phyloP scores from a whole-genome alignment of 2,113 vertebrate genomes.

The Chionodraco myersi region DNA sequence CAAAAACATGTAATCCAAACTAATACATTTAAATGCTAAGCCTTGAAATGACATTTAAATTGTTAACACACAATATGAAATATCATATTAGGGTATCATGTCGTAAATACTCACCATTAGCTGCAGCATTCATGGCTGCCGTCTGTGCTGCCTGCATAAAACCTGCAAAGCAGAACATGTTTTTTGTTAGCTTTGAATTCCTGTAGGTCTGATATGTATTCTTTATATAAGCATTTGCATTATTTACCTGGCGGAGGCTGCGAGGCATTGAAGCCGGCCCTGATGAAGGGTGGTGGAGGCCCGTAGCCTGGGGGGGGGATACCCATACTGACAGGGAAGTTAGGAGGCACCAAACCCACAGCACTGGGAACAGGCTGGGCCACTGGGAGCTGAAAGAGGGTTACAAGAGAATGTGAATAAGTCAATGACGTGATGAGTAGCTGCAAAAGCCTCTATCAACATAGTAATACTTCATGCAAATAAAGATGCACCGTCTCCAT shows the following conservation, averaged over 20 bases:
- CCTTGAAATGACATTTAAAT: background rate
- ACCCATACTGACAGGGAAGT: conserved; percentile 93
- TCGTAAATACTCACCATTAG: conserved; percentile 86
- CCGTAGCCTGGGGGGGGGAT: conserved; percentile 97
- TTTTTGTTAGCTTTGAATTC: background rate
- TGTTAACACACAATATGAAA: too few relatives aligned
- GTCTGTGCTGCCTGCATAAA: conserved; percentile 92
- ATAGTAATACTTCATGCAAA: background rate
- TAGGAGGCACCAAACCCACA: conserved; percentile 93
- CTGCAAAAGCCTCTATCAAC: background rate
- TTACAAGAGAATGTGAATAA: background rate
- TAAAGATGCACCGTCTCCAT: background rate
- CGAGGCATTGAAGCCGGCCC: conserved; percentile 93
- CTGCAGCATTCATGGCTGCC: conserved; percentile 83
- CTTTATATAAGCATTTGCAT: background rate
- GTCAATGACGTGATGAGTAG: background rate
- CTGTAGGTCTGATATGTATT: background rate
- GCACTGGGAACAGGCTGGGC: conserved; percentile 90
- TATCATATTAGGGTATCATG: background rate
- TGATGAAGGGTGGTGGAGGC: conserved; percentile 92
- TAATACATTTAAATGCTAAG: background rate
- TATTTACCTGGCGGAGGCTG: conserved; percentile 95
- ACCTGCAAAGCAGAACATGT: conserved; percentile 78
- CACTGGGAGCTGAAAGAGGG: conserved; percentile 89
- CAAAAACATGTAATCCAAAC: background rate